These are phyloP conservation scores for Heliothis subflexa DNA, from an alignment of 1,140 invertebrate species.

Conservation along the genomic window DNA sequence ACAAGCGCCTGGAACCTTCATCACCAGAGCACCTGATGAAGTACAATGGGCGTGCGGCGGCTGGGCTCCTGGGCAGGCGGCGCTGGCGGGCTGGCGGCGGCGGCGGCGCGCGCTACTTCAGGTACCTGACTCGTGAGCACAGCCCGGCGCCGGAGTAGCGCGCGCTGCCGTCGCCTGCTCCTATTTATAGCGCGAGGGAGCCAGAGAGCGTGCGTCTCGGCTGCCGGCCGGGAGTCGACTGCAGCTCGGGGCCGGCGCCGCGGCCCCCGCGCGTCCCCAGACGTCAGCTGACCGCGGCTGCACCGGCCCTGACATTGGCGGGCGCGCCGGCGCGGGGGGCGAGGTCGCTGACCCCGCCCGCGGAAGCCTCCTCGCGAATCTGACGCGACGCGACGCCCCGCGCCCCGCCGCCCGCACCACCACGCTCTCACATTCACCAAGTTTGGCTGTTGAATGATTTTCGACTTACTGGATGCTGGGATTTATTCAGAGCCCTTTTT, in stretches of 20 bases:
- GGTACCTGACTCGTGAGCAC: slow-evolving; percentile 96
- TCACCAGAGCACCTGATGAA: slow-evolving; percentile 99
- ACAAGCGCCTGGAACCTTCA: slow-evolving; percentile 96
- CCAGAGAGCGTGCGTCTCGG: slow-evolving; percentile 64
- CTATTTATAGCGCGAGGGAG: slow-evolving; percentile 68
- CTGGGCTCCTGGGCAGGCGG: slow-evolving; percentile 42
- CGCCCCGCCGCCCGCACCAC: slow-evolving; percentile 48
- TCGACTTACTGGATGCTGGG: slow-evolving; percentile 39
- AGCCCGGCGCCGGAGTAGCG: slow-evolving; percentile 82
- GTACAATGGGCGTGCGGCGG: slow-evolving; percentile 97
- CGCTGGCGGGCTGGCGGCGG: slow-evolving; percentile 59
- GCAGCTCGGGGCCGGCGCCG: slow-evolving; percentile 68
- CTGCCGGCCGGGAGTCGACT: slow-evolving; percentile 72
- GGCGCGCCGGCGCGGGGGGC: slow-evolving; percentile 71
- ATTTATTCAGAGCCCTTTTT: slow-evolving; percentile 30
- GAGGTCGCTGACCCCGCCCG: slow-evolving; percentile 81
- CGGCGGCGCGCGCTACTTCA: slow-evolving; percentile 97
- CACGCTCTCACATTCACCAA: slow-evolving; percentile 68
- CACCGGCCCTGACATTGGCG: slow-evolving; percentile 85
- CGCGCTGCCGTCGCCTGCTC: slow-evolving; percentile 73
- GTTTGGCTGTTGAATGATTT: slow-evolving; percentile 56
- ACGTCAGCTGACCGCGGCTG: slow-evolving; percentile 84
- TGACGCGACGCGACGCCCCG: slow-evolving; percentile 54
- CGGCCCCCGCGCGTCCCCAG: slow-evolving; percentile 82
- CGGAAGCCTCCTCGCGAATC: slow-evolving; percentile 83